These are phyloP conservation scores for Calvadosia cruxmelitensis DNA, from an alignment of 30 jellyfish, hydroid and myxozoan genomes.

Conservation along the genomic window DNA sequence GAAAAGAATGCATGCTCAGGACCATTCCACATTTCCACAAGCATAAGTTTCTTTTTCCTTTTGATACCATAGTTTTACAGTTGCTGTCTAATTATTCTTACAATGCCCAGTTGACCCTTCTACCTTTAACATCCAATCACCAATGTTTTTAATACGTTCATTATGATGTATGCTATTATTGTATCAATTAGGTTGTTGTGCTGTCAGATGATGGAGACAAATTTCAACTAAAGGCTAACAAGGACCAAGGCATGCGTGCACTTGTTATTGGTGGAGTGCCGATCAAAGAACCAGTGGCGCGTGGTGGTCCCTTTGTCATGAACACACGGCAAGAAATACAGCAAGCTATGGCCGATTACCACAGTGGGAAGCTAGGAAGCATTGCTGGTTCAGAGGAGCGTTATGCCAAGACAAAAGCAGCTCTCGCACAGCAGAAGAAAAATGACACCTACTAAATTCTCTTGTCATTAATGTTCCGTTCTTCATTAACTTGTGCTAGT, in stretches of 20 bases:
- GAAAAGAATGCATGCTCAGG: no score
- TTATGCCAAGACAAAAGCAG: constrained; percentile 64
- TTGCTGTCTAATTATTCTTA: no score
- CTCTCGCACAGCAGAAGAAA: constrained; percentile 65
- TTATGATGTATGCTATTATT: no score
- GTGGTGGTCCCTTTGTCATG: constrained; percentile 96
- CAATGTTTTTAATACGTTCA: no score
- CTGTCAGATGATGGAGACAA: constrained; percentile 47
- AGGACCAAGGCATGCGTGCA: constrained; percentile 38
- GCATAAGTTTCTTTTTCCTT: no score
- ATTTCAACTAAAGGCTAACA: constrained; percentile 31
- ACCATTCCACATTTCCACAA: no score
- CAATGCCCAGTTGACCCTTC: no score
- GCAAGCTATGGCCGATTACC: constrained; percentile 83
- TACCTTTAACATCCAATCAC: no score
- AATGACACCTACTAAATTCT: constrained; percentile 33
- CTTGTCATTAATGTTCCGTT: no score
- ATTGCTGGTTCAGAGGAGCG: constrained; percentile 94
- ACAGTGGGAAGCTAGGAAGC: constrained; percentile 76
- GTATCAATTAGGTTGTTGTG: constrained; percentile 42
- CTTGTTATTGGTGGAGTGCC: constrained; percentile 77
- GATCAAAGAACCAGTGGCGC: constrained; percentile 76
- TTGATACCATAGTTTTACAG: no score
- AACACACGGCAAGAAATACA: constrained; percentile 70
- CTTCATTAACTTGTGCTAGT: no score